Base-by-base conservation (phyloP, 1,140 invertebrate genomes). In the Mamestra configurata region DNA sequence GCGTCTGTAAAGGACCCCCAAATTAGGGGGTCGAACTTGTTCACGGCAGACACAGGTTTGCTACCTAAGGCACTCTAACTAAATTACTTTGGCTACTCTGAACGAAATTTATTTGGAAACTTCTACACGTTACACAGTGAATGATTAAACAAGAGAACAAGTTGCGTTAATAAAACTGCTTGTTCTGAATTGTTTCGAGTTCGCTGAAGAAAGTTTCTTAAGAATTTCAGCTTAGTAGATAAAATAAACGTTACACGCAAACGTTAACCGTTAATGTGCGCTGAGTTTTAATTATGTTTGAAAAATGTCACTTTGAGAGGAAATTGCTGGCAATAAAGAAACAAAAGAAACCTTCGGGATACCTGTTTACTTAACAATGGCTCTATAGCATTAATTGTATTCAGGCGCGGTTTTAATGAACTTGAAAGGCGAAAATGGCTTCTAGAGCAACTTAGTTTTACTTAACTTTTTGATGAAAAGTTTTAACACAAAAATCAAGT, bases 91-190 rank as follows among this genome's bases (percentile, higher is more conserved):
- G 72, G 80, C 79, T 76, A 79, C 73, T 77, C 78, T 37, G 57
- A 78, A 77, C 80, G 35, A 59, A 79, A 84, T 84, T 79, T 79
- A 83, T 83, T 83, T 80, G 76, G 79, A 80, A 83, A 83, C 79
- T 80, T 83, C 49, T 72, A 68, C 72, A 76, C 55, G 77, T 79
- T 80, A 80, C 79, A 80, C 66, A 71, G 72, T 79, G 78, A 81
- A 84, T 84, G 79, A 84, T 84, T 84, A 79, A 83, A 79, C 81
- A 82, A 79, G 71, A 31, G 77, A 79, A 79, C 73, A 81, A 83
- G 61, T 81, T 83, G 71, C 79, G 79, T 83, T 80, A 79, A 80
- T 83, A 83, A 83, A 81, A 83, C 79, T 82, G 71, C 81, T 81
- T 76, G 82, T 82, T 79, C 73, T 75, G 53, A 82, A 82, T 79